phyloP scores from a whole-genome alignment of 2,888 invertebrate species.

The Allolobophora icterica region DNA sequence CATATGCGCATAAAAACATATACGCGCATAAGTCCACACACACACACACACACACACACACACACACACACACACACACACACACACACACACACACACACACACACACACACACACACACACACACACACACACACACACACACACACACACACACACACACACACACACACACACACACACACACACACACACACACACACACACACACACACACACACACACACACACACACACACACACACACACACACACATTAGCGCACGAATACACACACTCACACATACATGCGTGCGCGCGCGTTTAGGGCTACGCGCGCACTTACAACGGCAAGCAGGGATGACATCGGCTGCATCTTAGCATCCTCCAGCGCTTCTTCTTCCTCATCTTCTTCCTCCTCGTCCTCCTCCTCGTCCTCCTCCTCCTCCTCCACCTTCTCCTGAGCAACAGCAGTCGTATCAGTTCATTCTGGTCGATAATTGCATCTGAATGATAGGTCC shows the following conservation, averaged over 20 bases:
- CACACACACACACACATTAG: background rate
- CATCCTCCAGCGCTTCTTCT: background rate
- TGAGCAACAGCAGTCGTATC: background rate
- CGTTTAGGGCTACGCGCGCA: background rate
- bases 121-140: background rate
- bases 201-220: too few relatives aligned
- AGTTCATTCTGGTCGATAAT: background rate
- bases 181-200: background rate
- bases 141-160: background rate
- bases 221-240: background rate
- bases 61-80: background rate
- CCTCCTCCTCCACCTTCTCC: too few relatives aligned
- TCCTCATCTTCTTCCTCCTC: background rate
- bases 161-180: too few relatives aligned
- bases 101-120: background rate
- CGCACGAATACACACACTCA: background rate
- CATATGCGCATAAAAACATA: too few relatives aligned
- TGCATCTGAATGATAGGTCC: constrained; percentile 17
- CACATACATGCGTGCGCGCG: background rate
- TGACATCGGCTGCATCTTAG: constrained; percentile 8
- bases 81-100: background rate
- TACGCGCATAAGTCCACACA: too few relatives aligned
- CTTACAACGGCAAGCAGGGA: background rate
- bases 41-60: background rate
- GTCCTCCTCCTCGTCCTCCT: too few relatives aligned